phyloP scores from a whole-genome alignment of 2,888 invertebrate genomes.

The Ectemnius lituratus region DNA sequence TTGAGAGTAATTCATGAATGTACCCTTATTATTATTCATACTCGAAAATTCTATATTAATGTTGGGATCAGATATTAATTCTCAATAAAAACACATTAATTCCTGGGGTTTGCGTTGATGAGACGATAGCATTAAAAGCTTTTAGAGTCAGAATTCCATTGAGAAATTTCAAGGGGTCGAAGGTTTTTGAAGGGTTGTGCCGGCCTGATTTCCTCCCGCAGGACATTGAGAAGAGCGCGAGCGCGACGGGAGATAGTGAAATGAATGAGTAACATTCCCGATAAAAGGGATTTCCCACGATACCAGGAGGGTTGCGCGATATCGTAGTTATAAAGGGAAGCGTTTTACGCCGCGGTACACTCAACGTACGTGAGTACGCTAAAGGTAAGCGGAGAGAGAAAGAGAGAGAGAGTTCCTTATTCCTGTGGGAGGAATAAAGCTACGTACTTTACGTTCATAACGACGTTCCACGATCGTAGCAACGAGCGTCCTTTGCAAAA shows the following conservation, averaged over 20 bases:
- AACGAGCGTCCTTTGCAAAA: not conserved
- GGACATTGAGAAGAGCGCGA: not conserved
- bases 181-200: too few relatives aligned
- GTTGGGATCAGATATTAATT: too few relatives aligned
- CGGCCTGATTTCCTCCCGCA: not conserved
- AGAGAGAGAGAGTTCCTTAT: not conserved
- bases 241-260: not conserved
- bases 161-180: too few relatives aligned
- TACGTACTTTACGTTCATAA: not conserved
- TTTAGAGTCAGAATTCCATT: too few relatives aligned
- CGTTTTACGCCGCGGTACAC: too few relatives aligned
- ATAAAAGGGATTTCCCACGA: constrained; percentile 36
- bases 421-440: not conserved
- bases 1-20: too few relatives aligned
- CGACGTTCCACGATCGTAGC: not conserved
- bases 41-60: too few relatives aligned
- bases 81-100: too few relatives aligned
- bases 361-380: not conserved
- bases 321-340: constrained; percentile 18
- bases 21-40: too few relatives aligned
- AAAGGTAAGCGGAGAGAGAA: not conserved
- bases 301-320: constrained; percentile 24
- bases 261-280: constrained; percentile 16
- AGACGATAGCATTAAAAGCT: too few relatives aligned
- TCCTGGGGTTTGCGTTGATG: too few relatives aligned